These are phyloP conservation scores for Rhimphoctona megacephalus DNA, from an alignment of 2,888 invertebrate genomes.

Conservation along the genomic window DNA sequence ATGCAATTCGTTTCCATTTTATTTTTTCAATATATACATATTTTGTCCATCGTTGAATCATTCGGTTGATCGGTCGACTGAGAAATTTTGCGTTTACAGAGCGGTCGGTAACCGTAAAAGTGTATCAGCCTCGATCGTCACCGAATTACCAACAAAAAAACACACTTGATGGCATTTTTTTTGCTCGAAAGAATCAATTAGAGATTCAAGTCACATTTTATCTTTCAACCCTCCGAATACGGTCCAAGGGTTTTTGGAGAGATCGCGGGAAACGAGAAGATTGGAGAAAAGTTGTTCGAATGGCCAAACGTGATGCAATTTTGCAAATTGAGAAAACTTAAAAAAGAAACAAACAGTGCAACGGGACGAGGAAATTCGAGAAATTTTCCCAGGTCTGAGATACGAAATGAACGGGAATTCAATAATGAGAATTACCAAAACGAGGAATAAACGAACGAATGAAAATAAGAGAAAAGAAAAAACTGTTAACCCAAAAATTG, in stretches of 20 bases:
- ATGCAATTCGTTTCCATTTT: not conserved
- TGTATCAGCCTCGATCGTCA: constrained; percentile 71
- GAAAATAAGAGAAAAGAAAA: constrained; percentile 19
- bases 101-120: constrained; percentile 82
- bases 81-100: constrained; percentile 81
- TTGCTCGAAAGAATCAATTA: not conserved
- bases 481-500: constrained; percentile 17
- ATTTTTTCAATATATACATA: too few relatives aligned
- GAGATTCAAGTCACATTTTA: not conserved
- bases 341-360: too few relatives aligned
- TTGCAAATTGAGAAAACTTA: too few relatives aligned
- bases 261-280: not conserved
- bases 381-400: not conserved
- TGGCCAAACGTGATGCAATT: too few relatives aligned
- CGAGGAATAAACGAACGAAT: not conserved
- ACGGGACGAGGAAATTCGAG: too few relatives aligned
- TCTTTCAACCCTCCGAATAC: not conserved
- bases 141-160: constrained; percentile 14
- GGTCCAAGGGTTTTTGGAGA: not conserved
- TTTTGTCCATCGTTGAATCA: not conserved
- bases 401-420: not conserved
- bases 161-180: not conserved
- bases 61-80: constrained; percentile 53
- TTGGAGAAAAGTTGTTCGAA: too few relatives aligned
- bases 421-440: constrained; percentile 30